phyloP scores from a whole-genome alignment of 2,797 vertebrate species.

The Hydrophis major region DNA sequence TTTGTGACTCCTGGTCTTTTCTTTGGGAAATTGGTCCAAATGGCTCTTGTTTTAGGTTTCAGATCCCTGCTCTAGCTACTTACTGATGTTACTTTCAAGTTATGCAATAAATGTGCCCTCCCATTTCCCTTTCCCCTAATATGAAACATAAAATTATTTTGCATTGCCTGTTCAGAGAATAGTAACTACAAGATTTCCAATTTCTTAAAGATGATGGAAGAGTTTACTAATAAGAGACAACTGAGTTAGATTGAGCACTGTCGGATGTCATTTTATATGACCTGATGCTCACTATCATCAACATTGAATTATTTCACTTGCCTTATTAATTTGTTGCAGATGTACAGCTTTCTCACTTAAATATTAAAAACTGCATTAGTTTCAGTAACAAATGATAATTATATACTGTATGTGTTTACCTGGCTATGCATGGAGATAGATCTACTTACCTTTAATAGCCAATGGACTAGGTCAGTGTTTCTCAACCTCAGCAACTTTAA shows the following conservation, averaged over 20 bases:
- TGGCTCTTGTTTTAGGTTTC: too few relatives aligned
- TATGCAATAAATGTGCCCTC: constrained; percentile 21
- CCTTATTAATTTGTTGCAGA: constrained; percentile 40
- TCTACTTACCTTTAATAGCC: constrained; percentile 4
- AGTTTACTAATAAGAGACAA: constrained; percentile 32
- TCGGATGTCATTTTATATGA: constrained; percentile 51
- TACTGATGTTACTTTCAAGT: constrained; percentile 6
- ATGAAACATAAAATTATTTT: constrained; percentile 28
- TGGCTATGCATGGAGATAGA: too few relatives aligned
- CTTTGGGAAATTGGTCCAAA: too few relatives aligned
- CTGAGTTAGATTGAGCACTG: constrained; percentile 31
- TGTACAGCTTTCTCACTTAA: neutral
- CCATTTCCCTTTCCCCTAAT: neutral
- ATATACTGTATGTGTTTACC: too few relatives aligned
- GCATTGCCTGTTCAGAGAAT: neutral
- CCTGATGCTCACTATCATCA: constrained; percentile 31
- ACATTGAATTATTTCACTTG: constrained; percentile 41
- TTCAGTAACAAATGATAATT: too few relatives aligned
- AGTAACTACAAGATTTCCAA: constrained; percentile 40
- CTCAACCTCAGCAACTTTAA: too few relatives aligned
- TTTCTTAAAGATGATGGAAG: constrained; percentile 15
- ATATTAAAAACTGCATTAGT: too few relatives aligned
- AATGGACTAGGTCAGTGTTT: neutral
- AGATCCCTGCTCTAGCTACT: neutral
- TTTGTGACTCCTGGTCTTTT: too few relatives aligned